Base-by-base conservation (phyloP, 2,888 invertebrate species). In the Rotaria socialis region DNA sequence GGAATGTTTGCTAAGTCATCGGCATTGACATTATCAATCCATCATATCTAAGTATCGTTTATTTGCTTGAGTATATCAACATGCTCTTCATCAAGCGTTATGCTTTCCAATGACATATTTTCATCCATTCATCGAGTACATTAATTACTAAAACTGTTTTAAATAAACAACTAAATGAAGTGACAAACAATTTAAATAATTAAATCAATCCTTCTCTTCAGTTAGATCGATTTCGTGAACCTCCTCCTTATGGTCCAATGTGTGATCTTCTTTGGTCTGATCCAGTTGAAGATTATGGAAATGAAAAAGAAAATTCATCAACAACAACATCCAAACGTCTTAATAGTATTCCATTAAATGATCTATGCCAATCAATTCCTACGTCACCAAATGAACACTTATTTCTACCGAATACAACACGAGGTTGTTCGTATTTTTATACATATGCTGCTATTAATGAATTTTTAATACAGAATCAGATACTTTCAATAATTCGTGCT, bases 281-380 rank as follows among this genome's bases (percentile, higher is more conserved):
- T 56, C 84, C 84, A 27, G 47, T 84, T 27, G 35, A 52, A 84
- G 56, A 84, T 84, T 84, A 84, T 84, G 80, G 47, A 24, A 47
- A 47, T 47, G 80, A 80, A 47, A 47, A 47, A 80, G 80, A 80
- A 19, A 92, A 98, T 98, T 89, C 98, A 92, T 90, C 93, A 94
- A 90, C 93, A 93, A 90, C 93, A 93, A 90, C 96, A 96, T 92
- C 94, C 96, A 89, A 98, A 99, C 80, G 80, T n/a, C 80, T 24
- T 47, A 24, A 47, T 11, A 80, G 47, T 47, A 14, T 47, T 80
- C 43, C 80, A 47, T 2, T 80, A 24, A 47, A n/a, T 80, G 47
- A 80, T 80, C 5, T 10, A 80, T 10, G 35, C 35, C 35, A 35
- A 35, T 35, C 80, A 80, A 27, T 14, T 14, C n/a, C n/a, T 52